These are phyloP conservation scores for Cydia pomonella DNA, from an alignment of 1,140 invertebrate genomes.

Conservation along the genomic window DNA sequence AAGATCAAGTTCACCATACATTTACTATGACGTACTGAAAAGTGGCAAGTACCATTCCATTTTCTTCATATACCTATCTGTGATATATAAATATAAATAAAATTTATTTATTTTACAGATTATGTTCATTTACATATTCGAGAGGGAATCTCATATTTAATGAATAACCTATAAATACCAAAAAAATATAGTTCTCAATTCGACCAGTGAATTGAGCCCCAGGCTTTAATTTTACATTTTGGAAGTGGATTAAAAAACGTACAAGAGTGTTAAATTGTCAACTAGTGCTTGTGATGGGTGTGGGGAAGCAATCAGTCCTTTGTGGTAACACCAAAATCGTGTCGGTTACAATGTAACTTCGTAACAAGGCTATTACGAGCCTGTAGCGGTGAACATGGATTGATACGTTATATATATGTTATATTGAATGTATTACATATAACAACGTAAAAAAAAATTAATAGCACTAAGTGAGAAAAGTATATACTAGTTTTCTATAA, in stretches of 20 bases:
- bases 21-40: too few relatives aligned
- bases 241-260: constrained; percentile 39
- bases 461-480: too few relatives aligned
- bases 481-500: too few relatives aligned
- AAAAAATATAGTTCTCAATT: background rate
- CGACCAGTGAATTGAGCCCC: background rate
- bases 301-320: background rate
- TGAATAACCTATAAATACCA: too few relatives aligned
- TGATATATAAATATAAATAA: background rate
- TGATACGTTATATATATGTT: background rate
- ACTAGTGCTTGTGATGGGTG: background rate
- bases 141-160: too few relatives aligned
- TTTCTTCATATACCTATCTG: background rate
- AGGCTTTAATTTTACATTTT: constrained; percentile 16
- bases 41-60: background rate
- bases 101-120: too few relatives aligned
- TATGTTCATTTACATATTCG: too few relatives aligned
- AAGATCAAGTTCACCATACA: too few relatives aligned
- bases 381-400: background rate
- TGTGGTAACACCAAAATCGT: background rate
- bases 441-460: too few relatives aligned
- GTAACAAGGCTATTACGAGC: constrained; percentile 22
- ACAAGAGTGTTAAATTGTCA: constrained; percentile 9
- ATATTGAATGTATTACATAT: too few relatives aligned
- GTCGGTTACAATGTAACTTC: constrained; percentile 26